Evolutionary conservation across 1,140 invertebrate genomes (phyloP).

Genomic region (Heterodera carotae): DNA sequence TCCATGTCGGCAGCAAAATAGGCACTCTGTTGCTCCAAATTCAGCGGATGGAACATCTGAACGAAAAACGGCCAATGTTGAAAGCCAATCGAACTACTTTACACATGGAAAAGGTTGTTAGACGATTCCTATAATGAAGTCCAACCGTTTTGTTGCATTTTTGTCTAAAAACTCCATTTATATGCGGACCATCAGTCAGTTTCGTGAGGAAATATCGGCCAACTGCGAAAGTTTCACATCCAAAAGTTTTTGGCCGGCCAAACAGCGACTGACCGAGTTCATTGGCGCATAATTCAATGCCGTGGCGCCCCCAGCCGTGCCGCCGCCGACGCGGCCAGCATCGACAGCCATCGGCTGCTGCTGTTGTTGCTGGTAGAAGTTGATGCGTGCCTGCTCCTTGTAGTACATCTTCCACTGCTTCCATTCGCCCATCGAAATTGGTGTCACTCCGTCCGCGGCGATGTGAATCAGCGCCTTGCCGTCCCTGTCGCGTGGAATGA

Average conservation of each 20-base stretch:
- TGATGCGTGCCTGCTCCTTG: slow-evolving; percentile 17
- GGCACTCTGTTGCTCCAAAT: slow-evolving; percentile 35
- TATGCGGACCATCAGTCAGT: neutral
- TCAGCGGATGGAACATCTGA: slow-evolving; percentile 43
- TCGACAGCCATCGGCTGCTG: slow-evolving; percentile 9
- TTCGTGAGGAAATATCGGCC: neutral
- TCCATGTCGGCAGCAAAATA: slow-evolving; percentile 42
- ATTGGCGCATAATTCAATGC: neutral
- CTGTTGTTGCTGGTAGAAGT: slow-evolving; percentile 26
- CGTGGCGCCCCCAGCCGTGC: too few species aligned
- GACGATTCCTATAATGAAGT: slow-evolving; percentile 5
- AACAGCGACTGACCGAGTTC: slow-evolving; percentile 13
- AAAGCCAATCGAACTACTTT: neutral
- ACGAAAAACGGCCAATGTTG: slow-evolving; percentile 6
- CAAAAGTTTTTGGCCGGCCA: neutral
- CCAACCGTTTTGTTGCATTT: slow-evolving; percentile 4
- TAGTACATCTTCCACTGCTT: slow-evolving; percentile 43
- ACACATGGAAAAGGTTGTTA: slow-evolving; percentile 2
- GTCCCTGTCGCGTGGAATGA: slow-evolving; percentile 47
- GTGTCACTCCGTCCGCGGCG: slow-evolving; percentile 48
- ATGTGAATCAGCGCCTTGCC: slow-evolving; percentile 52
- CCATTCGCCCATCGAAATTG: slow-evolving; percentile 39
- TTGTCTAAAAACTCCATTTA: slow-evolving; percentile 11
- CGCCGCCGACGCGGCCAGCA: neutral
- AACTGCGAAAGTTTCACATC: neutral